Conservation (phyloP, 2,888 invertebrate species). For the Cephalotes varians region DNA sequence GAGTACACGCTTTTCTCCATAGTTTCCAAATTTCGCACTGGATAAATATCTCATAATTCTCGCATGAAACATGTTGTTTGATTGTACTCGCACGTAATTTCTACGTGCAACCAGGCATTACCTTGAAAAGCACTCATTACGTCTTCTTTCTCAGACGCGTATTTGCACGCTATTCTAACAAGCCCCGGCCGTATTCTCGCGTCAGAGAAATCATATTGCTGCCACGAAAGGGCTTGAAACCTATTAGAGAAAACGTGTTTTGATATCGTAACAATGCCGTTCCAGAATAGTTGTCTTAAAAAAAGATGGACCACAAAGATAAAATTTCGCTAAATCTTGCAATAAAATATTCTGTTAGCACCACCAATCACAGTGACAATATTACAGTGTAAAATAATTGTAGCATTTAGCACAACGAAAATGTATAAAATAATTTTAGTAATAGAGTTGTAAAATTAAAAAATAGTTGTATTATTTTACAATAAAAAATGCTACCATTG, state of each 20-base stretch:
- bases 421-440: background rate
- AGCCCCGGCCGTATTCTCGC: constrained; percentile 14
- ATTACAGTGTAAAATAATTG: background rate
- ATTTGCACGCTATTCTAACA: constrained; percentile 52
- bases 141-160: constrained; percentile 43
- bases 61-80: background rate
- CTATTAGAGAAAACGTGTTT: constrained; percentile 4
- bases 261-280: background rate
- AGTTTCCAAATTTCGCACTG: background rate
- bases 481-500: background rate
- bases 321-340: background rate
- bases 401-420: background rate
- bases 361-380: background rate
- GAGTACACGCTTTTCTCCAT: background rate
- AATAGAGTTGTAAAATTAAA: background rate
- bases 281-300: background rate
- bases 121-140: constrained; percentile 49
- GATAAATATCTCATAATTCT: constrained; percentile 6
- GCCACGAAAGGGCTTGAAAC: constrained; percentile 9
- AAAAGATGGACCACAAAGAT: background rate
- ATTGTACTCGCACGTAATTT: constrained; percentile 40
- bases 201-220: constrained; percentile 18
- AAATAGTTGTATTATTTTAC: background rate
- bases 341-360: background rate
- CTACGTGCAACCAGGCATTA: constrained; percentile 36